Conservation (phyloP, 2,113 vertebrate genomes). For the Gavialis gangeticus region DNA sequence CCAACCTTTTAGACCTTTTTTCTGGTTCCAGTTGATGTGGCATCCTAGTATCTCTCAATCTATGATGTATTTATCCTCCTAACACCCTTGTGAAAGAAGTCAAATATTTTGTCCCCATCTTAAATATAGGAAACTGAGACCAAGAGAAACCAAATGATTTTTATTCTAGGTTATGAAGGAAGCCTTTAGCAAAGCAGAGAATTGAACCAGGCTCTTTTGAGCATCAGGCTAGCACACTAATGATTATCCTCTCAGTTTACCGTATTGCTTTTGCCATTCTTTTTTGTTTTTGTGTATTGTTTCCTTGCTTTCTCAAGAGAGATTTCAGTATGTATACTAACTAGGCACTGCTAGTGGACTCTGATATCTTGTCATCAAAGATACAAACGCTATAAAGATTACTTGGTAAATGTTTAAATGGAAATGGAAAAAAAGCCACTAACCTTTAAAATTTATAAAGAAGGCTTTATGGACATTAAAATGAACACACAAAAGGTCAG, state of each 20-base stretch:
- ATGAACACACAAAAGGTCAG: neutral
- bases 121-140: neutral
- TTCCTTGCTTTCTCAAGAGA: neutral
- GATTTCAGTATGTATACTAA: neutral
- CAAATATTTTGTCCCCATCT: neutral
- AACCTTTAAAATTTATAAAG: neutral
- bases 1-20: neutral
- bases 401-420: neutral
- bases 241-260: neutral
- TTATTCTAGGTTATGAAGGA: neutral
- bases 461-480: neutral
- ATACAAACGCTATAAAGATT: neutral
- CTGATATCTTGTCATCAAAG: neutral
- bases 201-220: neutral
- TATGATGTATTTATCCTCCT: neutral
- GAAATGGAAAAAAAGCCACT: neutral
- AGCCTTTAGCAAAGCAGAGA: neutral
- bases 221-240: neutral
- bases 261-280: neutral
- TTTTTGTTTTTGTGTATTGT: neutral
- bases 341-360: neutral
- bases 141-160: neutral
- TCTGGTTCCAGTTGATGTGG: neutral
- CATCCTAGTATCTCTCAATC: neutral
- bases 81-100: neutral